Base-by-base conservation (phyloP, 2,888 invertebrate genomes). In the Dasypolia templi region DNA sequence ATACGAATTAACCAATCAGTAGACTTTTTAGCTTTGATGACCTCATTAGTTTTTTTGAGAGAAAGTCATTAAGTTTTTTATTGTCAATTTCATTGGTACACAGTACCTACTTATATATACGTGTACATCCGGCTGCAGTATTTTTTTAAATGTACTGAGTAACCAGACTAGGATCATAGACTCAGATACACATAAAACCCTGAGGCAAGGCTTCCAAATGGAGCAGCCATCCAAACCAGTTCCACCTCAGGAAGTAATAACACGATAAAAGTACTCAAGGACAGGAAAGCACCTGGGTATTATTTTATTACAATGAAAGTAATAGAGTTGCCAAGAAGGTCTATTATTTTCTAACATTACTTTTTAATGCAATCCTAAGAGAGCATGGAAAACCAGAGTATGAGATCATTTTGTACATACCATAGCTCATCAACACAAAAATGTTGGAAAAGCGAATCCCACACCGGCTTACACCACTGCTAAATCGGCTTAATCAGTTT, bases 11-110 rank as follows among this genome's bases (percentile, higher is more conserved):
- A 53, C 12, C 11, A 17, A 6, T 74, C 42, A 26, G 7, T 42
- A 39, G 49, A 29, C 22, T 29, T 22, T 59, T 26, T 56, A 39
- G 32, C 56, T 69, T 53, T 51, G 14, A 55, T 75, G 32, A 55
- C 12, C 17, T 19, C 39, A 61, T 39, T 59, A 17, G 44, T 39
- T 29, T 72, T 72, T 22, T n/a, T 55, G 3, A n/a, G 49, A 49
- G 51, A 17, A 32, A 19, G 3, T 0, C 5, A 32, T 32, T 51
- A 12, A 1, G 19, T 56, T 44, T 46, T n/a, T 32, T 49, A 29
- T n/a, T 5, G 11, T 17, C 3, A 14, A 22, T 51, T 32, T 49
- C n/a, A 51, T 64, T 64, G 11, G 51, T 17, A 51, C 3, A n/a
- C 1, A n/a, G 32, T 32, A 49, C 11, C 19, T 29, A 29, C 6